These are phyloP conservation scores for Reticulitermes lucifugus DNA, from an alignment of 2,888 invertebrate species.

Conservation along the genomic window DNA sequence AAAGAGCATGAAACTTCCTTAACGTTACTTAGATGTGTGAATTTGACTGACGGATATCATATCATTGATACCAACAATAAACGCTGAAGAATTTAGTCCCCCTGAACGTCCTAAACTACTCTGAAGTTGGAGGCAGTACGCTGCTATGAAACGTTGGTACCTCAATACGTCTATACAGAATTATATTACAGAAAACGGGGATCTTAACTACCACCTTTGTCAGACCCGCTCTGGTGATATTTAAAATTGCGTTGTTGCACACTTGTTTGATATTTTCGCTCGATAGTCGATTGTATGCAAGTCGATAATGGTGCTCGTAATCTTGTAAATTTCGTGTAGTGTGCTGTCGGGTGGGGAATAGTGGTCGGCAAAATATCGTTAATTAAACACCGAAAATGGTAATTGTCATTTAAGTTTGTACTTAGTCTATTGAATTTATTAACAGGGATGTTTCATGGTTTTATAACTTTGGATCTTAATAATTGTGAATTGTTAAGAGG, in stretches of 20 bases:
- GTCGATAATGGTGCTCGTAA: neutral
- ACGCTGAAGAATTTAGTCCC: too few species aligned
- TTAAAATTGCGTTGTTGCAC: neutral
- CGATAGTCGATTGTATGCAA: neutral
- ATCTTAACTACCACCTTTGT: too few species aligned
- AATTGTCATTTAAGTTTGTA: neutral
- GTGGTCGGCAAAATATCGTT: neutral
- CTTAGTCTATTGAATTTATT: neutral
- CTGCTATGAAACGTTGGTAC: too few species aligned
- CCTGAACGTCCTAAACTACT: too few species aligned
- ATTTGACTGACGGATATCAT: too few species aligned
- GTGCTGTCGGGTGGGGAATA: neutral
- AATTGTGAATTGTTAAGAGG: neutral
- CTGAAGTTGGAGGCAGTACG: too few species aligned
- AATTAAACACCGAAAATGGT: conserved; percentile 15
- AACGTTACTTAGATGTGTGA: too few species aligned
- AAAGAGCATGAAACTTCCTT: too few species aligned
- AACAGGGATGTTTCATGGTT: neutral
- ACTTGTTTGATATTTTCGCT: neutral
- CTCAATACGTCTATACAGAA: too few species aligned
- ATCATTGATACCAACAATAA: too few species aligned
- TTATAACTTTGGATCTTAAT: neutral
- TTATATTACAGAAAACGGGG: too few species aligned
- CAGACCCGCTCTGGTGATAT: too few species aligned
- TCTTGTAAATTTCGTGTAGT: neutral